These are phyloP conservation scores for Druon quercuslanigerum DNA, from an alignment of 1,140 invertebrate genomes.

Conservation along the genomic window DNA sequence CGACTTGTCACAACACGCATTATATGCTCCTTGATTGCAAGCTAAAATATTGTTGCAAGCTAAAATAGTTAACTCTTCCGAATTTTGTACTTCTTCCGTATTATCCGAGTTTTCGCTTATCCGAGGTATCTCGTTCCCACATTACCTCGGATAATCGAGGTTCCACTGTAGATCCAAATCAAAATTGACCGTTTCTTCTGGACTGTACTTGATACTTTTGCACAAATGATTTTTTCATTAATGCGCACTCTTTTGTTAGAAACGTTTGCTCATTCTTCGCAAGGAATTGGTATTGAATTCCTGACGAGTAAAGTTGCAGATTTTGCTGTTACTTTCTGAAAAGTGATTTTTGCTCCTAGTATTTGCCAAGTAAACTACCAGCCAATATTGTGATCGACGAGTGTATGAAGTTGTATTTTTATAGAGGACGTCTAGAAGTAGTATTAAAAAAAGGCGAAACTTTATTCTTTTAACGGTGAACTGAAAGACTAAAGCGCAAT, in stretches of 20 bases:
- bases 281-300: background rate
- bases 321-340: background rate
- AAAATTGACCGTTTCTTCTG: slow-evolving; percentile 4
- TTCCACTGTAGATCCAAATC: slow-evolving; percentile 1
- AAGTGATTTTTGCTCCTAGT: background rate
- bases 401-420: slow-evolving; percentile 22
- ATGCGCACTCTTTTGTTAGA: background rate
- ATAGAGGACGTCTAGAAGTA: slow-evolving; percentile 16
- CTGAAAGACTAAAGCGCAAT: background rate
- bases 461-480: slow-evolving; percentile 23
- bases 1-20: too few species aligned
- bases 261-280: background rate
- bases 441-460: slow-evolving; percentile 6
- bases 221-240: background rate
- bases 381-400: slow-evolving; percentile 24
- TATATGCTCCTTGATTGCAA: too few species aligned
- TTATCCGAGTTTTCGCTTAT: too few species aligned
- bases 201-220: background rate
- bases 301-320: background rate
- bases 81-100: too few species aligned
- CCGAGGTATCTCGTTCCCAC: too few species aligned
- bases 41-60: too few species aligned
- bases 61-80: too few species aligned
- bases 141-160: too few species aligned
- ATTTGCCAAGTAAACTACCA: slow-evolving; percentile 19